A percentile compares a stretch with the other conserved stretches of the same genome.
Evolutionary conservation across 2,797 vertebrate species (phyloP).

Genomic region (Benthosema pterotum): DNA sequence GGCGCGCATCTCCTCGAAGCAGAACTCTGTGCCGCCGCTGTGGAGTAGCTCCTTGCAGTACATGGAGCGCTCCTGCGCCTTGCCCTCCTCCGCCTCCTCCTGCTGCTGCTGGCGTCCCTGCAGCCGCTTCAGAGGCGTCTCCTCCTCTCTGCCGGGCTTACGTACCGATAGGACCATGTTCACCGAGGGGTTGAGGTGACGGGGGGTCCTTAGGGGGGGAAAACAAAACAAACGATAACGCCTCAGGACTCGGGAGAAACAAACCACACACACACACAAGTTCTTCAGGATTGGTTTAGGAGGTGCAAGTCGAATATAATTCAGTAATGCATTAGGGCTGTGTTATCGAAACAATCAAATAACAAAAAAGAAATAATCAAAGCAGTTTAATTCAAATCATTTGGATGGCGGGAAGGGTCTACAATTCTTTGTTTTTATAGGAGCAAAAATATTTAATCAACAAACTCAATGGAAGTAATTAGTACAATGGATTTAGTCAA

Average conservation of each 20-base stretch:
- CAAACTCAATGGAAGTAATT: no score
- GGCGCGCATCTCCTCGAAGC: slow-evolving; percentile 93
- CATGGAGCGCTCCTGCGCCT: slow-evolving; percentile 85
- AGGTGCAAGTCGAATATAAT: no score
- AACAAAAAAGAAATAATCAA: no score
- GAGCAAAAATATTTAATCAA: no score
- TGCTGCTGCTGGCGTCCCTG: slow-evolving; percentile 84
- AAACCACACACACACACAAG: not conserved
- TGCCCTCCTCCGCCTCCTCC: slow-evolving; percentile 73
- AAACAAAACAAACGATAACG: not conserved
- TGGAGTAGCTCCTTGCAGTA: slow-evolving; percentile 94
- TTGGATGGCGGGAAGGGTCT: no score
- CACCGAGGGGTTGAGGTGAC: slow-evolving; percentile 92
- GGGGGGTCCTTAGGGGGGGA: slow-evolving; percentile 89
- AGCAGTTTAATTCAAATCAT: no score
- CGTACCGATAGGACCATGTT: slow-evolving; percentile 87
- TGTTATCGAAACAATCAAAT: no score
- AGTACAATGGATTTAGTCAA: no score
- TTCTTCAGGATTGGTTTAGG: not conserved
- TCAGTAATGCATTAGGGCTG: no score
- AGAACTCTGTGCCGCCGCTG: slow-evolving; percentile 90
- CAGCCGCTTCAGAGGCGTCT: slow-evolving; percentile 88
- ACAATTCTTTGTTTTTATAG: no score
- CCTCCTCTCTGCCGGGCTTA: slow-evolving; percentile 85
- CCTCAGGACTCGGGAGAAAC: not conserved